phyloP scores from a whole-genome alignment of 2,113 vertebrate genomes.

The Leiothrix lutea region DNA sequence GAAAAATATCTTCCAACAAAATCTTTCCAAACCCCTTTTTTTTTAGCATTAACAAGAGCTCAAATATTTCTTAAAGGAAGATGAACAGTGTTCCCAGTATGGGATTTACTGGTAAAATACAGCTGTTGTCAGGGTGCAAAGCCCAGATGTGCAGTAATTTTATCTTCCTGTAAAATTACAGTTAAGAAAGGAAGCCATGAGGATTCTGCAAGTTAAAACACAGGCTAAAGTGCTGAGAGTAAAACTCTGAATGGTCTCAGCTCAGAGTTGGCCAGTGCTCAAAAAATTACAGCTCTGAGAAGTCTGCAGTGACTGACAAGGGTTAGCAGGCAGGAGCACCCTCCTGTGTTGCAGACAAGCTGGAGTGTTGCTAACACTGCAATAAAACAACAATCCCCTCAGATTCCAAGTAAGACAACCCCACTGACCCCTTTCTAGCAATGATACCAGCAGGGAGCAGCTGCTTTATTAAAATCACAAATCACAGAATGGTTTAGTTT shows the following conservation, averaged over 20 bases:
- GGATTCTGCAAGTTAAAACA: not conserved
- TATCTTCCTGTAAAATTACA: not conserved
- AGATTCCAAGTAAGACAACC: not conserved
- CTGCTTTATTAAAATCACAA: not conserved
- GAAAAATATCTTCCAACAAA: not conserved
- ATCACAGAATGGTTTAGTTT: not conserved
- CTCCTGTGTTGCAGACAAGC: not conserved
- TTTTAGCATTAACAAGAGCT: not conserved
- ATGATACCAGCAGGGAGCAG: not conserved
- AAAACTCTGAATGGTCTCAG: not conserved
- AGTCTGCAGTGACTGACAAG: not conserved
- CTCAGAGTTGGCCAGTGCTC: not conserved
- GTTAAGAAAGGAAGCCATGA: not conserved
- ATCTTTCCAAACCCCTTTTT: not conserved
- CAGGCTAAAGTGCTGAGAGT: not conserved
- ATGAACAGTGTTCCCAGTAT: not conserved
- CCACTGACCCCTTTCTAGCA: not conserved
- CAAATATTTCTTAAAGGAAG: not conserved
- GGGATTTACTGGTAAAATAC: not conserved
- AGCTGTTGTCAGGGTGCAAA: not conserved
- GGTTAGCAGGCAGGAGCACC: not conserved
- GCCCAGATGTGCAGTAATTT: not conserved
- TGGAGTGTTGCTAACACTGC: not conserved
- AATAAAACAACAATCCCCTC: not conserved
- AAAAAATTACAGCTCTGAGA: not conserved